Base-by-base conservation (phyloP, 2,888 invertebrate genomes). In the Lasioglossum morio region DNA sequence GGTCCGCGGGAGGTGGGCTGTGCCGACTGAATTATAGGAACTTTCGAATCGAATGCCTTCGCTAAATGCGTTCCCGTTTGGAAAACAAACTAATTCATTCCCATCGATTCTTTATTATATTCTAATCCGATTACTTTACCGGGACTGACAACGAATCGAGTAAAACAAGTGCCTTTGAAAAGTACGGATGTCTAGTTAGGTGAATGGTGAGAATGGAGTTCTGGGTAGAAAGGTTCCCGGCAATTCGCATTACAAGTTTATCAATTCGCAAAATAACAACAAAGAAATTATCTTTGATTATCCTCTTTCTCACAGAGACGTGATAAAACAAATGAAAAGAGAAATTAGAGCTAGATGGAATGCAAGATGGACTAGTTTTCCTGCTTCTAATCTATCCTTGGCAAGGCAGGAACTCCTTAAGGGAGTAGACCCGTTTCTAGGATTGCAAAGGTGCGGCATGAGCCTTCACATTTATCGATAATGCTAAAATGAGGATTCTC, bases 11-110 rank as follows among this genome's bases (percentile, higher is more conserved):
- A 40, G 23, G 23, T 12, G 37, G 40, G 40, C 57, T 12, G 40
- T 40, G 70, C 5, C 23, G 40, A 40, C n/a, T 40, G 12, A 80
- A 80, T 70, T 70, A 37, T n/a, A 23, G 19, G n/a, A 40, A 80
- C 30, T 7, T 8, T 23, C 66, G 4, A 69, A 69, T 69, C 66
- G 66, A 69, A 69, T 69, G 66, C 66, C 66, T 37, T 4, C 8
- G 23, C 37, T 23, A 34, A 30, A 27, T 30, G 30, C 63, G 30
- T 63, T 63, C 7, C 7, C 16, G 16, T 30, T 63, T 63, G 63
- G 30, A 23, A 37, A 37, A 69, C 23, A 63, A 63, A 63, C 63
- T 63, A 30, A 14, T 63, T 63, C 63, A 2, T 4, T n/a, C n/a
- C 23, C 2, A 10, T n/a, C n/a, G n/a, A n/a, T n/a, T 12, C 57